Conservation (phyloP, 2,113 vertebrate species). For the Podarcis muralis region DNA sequence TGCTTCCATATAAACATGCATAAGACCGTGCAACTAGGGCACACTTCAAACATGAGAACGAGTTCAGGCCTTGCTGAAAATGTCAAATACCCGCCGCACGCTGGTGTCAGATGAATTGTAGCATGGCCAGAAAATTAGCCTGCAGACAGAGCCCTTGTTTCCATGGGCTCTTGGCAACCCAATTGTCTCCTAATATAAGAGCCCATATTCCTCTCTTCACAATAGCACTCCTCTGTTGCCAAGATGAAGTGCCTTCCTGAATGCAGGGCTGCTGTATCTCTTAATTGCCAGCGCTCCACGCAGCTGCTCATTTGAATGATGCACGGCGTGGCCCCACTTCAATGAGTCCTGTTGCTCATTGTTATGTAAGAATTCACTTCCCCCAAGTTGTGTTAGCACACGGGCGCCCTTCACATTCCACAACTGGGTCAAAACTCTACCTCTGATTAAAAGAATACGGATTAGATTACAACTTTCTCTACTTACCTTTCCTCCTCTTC, state of each 20-base stretch:
- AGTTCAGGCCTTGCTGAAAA: constrained; percentile 13
- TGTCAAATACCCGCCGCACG: constrained; percentile 26
- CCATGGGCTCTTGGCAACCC: constrained; percentile 19
- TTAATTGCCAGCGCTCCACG: constrained; percentile 31
- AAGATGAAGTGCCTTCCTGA: constrained; percentile 19
- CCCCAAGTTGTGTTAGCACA: constrained; percentile 32
- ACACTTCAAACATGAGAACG: no score
- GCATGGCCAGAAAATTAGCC: constrained; percentile 20
- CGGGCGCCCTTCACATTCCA: constrained; percentile 47
- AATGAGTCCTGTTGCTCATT: constrained; percentile 35
- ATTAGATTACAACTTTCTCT: constrained; percentile 17
- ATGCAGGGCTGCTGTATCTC: not conserved
- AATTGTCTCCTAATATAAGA: constrained; percentile 22
- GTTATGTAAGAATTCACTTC: constrained; percentile 25
- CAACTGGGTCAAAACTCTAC: constrained; percentile 35
- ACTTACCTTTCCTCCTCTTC: constrained; percentile 7
- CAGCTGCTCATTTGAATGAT: constrained; percentile 49
- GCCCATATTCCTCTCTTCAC: not conserved
- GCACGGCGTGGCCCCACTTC: not conserved
- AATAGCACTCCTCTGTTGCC: not conserved
- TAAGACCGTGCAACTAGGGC: not conserved
- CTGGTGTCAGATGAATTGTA: constrained; percentile 21
- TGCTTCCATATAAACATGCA: not conserved
- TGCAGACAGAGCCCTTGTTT: constrained; percentile 23
- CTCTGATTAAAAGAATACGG: constrained; percentile 44